These are phyloP conservation scores for Eolophus roseicapilla DNA, from an alignment of 2,113 vertebrate species.

Conservation along the genomic window DNA sequence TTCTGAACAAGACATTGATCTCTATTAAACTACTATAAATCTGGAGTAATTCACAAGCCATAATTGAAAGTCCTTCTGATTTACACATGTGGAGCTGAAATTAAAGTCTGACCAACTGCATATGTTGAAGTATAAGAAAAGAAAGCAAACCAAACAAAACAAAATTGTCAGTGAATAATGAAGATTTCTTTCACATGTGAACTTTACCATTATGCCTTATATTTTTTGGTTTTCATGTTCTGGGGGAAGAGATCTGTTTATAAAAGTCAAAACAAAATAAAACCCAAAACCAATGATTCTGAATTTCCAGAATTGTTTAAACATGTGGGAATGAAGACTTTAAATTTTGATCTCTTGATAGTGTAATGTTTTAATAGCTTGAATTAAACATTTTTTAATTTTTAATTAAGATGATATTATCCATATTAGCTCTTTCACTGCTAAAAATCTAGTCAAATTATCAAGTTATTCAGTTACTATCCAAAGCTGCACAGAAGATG, in stretches of 20 bases:
- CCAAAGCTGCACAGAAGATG: background rate
- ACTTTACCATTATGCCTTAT: background rate
- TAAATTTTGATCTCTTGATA: background rate
- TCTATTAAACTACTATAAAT: background rate
- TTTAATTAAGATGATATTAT: background rate
- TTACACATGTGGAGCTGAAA: background rate
- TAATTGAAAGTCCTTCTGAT: background rate
- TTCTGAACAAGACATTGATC: background rate
- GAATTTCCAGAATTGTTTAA: background rate
- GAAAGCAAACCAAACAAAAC: background rate
- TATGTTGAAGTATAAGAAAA: background rate
- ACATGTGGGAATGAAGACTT: background rate
- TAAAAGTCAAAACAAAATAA: background rate
- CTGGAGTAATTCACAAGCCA: background rate
- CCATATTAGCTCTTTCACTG: background rate
- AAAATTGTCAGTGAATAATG: background rate
- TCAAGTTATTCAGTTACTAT: background rate
- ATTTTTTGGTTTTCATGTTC: background rate
- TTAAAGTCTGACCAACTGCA: background rate
- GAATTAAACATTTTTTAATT: background rate
- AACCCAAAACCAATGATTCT: rapidly evolving
- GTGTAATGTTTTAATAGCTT: background rate
- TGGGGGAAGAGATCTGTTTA: background rate
- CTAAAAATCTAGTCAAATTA: background rate
- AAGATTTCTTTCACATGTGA: background rate